Conservation (phyloP, 2,888 invertebrate genomes). For the Ennomos erosarius region DNA sequence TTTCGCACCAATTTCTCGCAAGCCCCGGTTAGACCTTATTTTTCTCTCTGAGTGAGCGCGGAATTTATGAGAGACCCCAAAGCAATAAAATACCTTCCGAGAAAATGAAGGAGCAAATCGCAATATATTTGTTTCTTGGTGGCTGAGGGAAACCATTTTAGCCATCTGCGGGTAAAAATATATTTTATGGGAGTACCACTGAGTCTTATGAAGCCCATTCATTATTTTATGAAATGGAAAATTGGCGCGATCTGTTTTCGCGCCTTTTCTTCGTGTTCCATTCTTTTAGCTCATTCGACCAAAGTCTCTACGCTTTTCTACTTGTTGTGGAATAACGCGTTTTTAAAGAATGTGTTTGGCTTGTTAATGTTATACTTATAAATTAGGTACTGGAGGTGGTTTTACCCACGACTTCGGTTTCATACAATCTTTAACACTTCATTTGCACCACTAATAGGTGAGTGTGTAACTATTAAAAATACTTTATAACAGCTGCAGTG, state of each 20-base stretch:
- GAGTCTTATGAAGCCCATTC: constrained; percentile 60
- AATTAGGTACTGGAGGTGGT: too few species aligned
- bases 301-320: constrained; percentile 3
- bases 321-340: too few species aligned
- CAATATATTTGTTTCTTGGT: constrained; percentile 82
- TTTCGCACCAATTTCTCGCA: constrained; percentile 75
- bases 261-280: constrained; percentile 25
- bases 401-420: too few species aligned
- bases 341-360: too few species aligned
- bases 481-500: too few species aligned
- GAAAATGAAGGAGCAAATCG: constrained; percentile 85
- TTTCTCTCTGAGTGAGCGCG: constrained; percentile 80
- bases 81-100: constrained; percentile 84
- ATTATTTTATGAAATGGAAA: constrained; percentile 47
- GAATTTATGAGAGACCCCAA: constrained; percentile 82
- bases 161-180: constrained; percentile 72
- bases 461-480: too few species aligned
- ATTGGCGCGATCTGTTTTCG: constrained; percentile 32
- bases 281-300: constrained; percentile 14
- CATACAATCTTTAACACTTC: too few species aligned
- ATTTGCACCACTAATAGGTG: too few species aligned
- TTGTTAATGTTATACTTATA: too few species aligned
- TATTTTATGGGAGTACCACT: constrained; percentile 64
- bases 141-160: constrained; percentile 75
- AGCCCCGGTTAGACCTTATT: constrained; percentile 74